These are phyloP conservation scores for Macrophya annulata DNA, from an alignment of 2,888 invertebrate species.

Conservation along the genomic window DNA sequence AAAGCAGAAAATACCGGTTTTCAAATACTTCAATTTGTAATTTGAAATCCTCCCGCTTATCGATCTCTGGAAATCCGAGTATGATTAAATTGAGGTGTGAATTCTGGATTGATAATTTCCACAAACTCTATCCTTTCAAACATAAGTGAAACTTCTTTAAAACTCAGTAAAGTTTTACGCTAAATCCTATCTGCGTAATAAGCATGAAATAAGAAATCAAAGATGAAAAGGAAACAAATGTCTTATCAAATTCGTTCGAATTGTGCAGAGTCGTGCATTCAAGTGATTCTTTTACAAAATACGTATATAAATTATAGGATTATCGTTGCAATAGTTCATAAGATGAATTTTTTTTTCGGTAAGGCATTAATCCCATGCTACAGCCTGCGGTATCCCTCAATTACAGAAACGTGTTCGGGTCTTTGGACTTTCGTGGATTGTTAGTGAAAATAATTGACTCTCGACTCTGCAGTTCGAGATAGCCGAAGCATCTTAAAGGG, in stretches of 20 bases:
- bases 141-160: no score
- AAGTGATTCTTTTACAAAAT: no score
- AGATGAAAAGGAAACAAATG: neutral
- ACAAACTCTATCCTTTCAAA: no score
- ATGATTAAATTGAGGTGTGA: no score
- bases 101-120: no score
- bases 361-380: neutral
- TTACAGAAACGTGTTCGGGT: neutral
- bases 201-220: neutral
- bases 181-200: no score
- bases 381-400: neutral
- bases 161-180: no score
- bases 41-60: no score
- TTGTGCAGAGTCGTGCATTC: neutral
- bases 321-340: neutral
- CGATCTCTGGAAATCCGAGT: no score
- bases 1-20: no score
- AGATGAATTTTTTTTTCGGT: neutral
- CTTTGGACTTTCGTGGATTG: constrained; percentile 43
- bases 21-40: no score
- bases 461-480: constrained; percentile 4
- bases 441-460: constrained; percentile 40
- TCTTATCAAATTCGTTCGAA: neutral
- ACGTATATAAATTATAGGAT: neutral
- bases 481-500: neutral